Conservation (phyloP, 2,113 vertebrate species). For the Elachura formosa region DNA sequence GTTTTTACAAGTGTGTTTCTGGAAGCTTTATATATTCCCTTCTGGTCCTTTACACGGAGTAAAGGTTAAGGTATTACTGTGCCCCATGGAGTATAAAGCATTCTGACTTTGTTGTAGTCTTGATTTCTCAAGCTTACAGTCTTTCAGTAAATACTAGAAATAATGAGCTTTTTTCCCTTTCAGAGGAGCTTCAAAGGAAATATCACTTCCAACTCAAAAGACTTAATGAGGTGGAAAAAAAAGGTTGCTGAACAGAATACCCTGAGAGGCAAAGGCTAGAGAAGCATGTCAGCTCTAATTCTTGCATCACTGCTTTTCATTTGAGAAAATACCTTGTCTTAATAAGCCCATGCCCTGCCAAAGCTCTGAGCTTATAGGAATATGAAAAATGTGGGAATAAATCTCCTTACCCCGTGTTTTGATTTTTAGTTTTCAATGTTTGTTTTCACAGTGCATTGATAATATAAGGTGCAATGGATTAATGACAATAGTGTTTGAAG, state of each 20-base stretch:
- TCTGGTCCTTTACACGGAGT: not conserved
- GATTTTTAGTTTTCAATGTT: not conserved
- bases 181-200: not conserved
- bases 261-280: not conserved
- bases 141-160: not conserved
- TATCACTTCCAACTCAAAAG: not conserved
- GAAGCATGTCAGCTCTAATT: not conserved
- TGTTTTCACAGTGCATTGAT: constrained; percentile 88
- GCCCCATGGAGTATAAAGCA: not conserved
- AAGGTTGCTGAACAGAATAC: not conserved
- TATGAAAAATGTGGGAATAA: not conserved
- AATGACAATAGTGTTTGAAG: constrained; percentile 98
- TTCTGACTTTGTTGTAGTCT: not conserved
- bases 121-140: not conserved
- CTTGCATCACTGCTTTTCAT: not conserved
- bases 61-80: not conserved
- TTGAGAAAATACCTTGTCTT: not conserved
- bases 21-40: not conserved
- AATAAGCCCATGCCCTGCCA: not conserved
- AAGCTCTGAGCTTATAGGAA: not conserved
- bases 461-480: constrained; percentile 98
- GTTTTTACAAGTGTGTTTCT: not conserved
- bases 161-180: not conserved
- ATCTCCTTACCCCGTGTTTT: not conserved
- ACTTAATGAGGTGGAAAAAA: not conserved